Evolutionary conservation across 2,113 vertebrate species (phyloP), one percentile per base, ranked within the genome.

Genomic region (Struthidea cinerea): DNA sequence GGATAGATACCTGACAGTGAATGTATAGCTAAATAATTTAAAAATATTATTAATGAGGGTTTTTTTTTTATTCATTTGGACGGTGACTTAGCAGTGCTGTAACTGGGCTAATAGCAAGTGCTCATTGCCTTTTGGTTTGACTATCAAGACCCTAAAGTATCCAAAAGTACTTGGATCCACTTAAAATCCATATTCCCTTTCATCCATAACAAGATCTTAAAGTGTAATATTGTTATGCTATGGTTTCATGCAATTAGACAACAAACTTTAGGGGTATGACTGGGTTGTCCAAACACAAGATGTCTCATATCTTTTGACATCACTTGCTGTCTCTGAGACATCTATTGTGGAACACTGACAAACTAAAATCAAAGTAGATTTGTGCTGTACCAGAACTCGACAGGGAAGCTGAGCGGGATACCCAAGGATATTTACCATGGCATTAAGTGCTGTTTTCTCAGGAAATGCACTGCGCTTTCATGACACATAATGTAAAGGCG

Each of bases 361-460:
- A 15, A 46, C 27, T 26, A 26, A 49, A 41, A 32, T 21, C 19
- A 37, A 24, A 67, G 22, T 2, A 16, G 22, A 15, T 44, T 20
- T 11, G 4, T 3, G 7, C 9, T 42, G 6, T 4, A 33, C 7
- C 22, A 67, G 26, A 70, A 24, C 17, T 76, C 0, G 0, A 13
- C 35, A n/a, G 26, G 30, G 44, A 46, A 74, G 21, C 5, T 28
- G n/a, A n/a, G 14, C 32, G 39, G 39, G n/a, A 52, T 12, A 3
- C 28, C 24, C 39, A 26, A 12, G 28, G 46, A 21, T 46, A 13
- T 39, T 50, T 46, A 3, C 15, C 30, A 18, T 32, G 28, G 44
- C 30, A 52, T 32, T 19, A 27, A n/a, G 21, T 17, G 10, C 33
- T 52, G 17, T 12, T 53, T 0, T 27, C 59, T 85, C 59, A 73